Evolutionary conservation across 2,113 vertebrate genomes (phyloP).

Genomic region (Dicaeum eximium): DNA sequence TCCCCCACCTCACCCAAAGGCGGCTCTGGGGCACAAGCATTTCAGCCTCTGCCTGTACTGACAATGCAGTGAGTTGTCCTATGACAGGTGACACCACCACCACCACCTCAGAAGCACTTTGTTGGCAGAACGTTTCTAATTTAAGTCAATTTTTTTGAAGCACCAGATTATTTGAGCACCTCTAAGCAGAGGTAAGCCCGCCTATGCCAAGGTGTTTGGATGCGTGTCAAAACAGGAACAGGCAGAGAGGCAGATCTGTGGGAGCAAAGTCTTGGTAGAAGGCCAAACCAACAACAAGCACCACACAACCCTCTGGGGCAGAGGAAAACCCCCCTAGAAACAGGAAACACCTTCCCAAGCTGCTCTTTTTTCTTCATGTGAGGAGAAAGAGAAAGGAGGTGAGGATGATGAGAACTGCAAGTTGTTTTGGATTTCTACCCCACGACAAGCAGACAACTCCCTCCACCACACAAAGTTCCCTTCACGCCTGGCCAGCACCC

Average conservation of each 20-base stretch:
- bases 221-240: accelerated
- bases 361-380: not conserved
- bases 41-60: not conserved
- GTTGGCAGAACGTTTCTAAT: not conserved
- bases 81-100: accelerated
- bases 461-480: not conserved
- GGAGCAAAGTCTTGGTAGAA: not conserved
- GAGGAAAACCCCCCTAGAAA: not conserved
- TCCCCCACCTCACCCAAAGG: not conserved
- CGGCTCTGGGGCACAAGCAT: not conserved
- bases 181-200: not conserved
- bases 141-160: not conserved
- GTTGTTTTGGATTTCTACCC: accelerated
- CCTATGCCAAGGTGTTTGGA: accelerated
- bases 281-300: not conserved
- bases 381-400: not conserved
- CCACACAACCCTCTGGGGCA: not conserved
- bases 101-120: not conserved
- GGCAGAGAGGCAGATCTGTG: not conserved
- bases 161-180: not conserved
- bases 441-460: accelerated
- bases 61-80: accelerated
- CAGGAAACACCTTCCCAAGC: not conserved
- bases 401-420: accelerated
- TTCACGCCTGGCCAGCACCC: not conserved